Conservation (phyloP, 2,888 invertebrate species). For the Cryptophagus acutangulus region DNA sequence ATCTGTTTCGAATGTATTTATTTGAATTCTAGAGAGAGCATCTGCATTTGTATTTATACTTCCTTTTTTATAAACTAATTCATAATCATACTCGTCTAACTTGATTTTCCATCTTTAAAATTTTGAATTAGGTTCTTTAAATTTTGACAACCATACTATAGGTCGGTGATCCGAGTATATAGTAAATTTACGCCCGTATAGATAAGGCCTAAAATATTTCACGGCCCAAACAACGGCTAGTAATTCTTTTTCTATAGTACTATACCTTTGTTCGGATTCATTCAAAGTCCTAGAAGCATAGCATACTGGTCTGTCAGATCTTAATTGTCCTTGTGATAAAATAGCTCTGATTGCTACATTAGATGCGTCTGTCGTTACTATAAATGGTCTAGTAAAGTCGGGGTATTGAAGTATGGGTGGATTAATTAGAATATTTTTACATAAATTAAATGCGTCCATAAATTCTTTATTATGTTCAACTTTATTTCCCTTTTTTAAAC, state of each 20-base stretch:
- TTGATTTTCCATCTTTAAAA: too few species aligned
- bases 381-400: constrained; percentile 23
- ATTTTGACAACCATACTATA: constrained; percentile 17
- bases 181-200: too few species aligned
- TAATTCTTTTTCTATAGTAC: constrained; percentile 23
- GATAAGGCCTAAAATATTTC: too few species aligned
- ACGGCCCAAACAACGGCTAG: constrained; percentile 18
- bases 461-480: constrained; percentile 12
- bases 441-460: constrained; percentile 14
- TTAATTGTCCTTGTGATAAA: constrained; percentile 17
- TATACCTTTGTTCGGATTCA: constrained; percentile 16
- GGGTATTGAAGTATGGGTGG: too few species aligned
- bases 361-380: constrained; percentile 25
- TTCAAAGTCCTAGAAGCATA: constrained; percentile 21
- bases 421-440: too few species aligned
- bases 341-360: constrained; percentile 24
- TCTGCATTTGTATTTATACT: too few species aligned
- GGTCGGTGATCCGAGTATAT: constrained; percentile 21
- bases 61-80: too few species aligned
- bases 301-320: constrained; percentile 17
- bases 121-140: constrained; percentile 15
- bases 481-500: too few species aligned
- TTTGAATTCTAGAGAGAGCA: too few species aligned
- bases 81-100: too few species aligned
- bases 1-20: too few species aligned